These are phyloP conservation scores for Apomyelois bistriatella DNA, from an alignment of 2,888 invertebrate species.

Conservation along the genomic window DNA sequence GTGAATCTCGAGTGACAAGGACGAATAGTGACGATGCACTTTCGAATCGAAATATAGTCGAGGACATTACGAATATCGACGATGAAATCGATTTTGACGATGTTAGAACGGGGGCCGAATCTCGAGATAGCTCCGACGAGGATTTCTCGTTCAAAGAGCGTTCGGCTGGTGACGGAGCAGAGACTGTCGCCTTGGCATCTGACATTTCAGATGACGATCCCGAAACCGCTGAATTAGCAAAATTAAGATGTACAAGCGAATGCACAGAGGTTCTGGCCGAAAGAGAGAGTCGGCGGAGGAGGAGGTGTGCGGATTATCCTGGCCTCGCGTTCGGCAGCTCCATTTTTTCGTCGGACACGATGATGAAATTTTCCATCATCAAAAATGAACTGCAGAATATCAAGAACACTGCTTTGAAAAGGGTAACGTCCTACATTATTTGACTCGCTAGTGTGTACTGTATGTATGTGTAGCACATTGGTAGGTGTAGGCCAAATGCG, in stretches of 20 bases:
- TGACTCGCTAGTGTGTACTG: constrained; percentile 44
- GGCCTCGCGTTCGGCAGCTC: constrained; percentile 95
- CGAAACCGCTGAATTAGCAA: constrained; percentile 89
- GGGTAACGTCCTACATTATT: constrained; percentile 88
- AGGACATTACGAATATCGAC: constrained; percentile 59
- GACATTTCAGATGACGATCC: constrained; percentile 84
- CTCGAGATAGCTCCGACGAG: constrained; percentile 63
- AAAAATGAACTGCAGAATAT: constrained; percentile 98
- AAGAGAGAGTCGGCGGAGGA: constrained; percentile 86
- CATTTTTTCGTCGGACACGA: constrained; percentile 96
- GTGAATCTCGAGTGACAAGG: constrained; percentile 79
- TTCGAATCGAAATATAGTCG: constrained; percentile 67
- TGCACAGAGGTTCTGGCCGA: constrained; percentile 93
- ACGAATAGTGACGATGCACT: constrained; percentile 79
- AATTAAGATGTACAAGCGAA: constrained; percentile 93
- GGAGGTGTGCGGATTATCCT: constrained; percentile 94
- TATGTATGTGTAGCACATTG: constrained; percentile 45
- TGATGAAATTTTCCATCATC: constrained; percentile 98
- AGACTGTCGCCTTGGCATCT: constrained; percentile 48
- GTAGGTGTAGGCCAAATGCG: constrained; percentile 68
- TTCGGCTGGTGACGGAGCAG: constrained; percentile 70
- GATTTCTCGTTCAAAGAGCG: constrained; percentile 67
- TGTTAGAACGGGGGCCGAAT: constrained; percentile 48
- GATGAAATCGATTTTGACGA: constrained; percentile 62
- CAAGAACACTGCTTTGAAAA: constrained; percentile 96